phyloP scores from a whole-genome alignment of 2,113 vertebrate species.

The Hippoglossus stenolepis region DNA sequence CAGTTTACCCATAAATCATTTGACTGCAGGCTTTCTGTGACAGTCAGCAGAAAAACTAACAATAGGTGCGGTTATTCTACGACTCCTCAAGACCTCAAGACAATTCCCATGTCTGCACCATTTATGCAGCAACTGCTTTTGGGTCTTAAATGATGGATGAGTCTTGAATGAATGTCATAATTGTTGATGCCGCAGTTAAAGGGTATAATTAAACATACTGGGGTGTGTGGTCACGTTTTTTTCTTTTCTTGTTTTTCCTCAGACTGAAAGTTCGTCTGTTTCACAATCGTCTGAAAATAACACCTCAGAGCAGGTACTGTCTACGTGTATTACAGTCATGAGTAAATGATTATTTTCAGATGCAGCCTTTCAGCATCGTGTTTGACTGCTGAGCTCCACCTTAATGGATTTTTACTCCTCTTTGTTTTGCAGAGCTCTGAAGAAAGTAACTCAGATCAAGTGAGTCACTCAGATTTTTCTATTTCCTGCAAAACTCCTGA shows the following conservation, averaged over 20 bases:
- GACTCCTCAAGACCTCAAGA: constrained; percentile 40
- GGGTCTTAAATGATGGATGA: not conserved
- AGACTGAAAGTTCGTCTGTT: constrained; percentile 66
- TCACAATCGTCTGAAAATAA: constrained; percentile 70
- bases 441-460: constrained; percentile 59
- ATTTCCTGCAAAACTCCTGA: not conserved
- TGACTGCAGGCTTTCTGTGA: constrained; percentile 4
- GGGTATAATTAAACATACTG: constrained; percentile 56
- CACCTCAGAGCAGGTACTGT: constrained; percentile 66
- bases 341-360: constrained; percentile 11
- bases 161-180: constrained; percentile 41
- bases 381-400: not conserved
- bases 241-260: constrained; percentile 20
- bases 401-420: not conserved
- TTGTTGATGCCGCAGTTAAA: constrained; percentile 33
- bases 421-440: constrained; percentile 70
- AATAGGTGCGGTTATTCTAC: constrained; percentile 39
- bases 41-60: constrained; percentile 27
- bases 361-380: not conserved
- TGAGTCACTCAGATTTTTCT: constrained; percentile 18
- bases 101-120: constrained; percentile 41
- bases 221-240: constrained; percentile 23
- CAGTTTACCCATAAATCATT: constrained; percentile 18
- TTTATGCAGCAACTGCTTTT: constrained; percentile 27
- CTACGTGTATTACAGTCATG: not conserved